These are phyloP conservation scores for Cristatella mucedo DNA, from an alignment of 2,888 invertebrate species.

Conservation along the genomic window DNA sequence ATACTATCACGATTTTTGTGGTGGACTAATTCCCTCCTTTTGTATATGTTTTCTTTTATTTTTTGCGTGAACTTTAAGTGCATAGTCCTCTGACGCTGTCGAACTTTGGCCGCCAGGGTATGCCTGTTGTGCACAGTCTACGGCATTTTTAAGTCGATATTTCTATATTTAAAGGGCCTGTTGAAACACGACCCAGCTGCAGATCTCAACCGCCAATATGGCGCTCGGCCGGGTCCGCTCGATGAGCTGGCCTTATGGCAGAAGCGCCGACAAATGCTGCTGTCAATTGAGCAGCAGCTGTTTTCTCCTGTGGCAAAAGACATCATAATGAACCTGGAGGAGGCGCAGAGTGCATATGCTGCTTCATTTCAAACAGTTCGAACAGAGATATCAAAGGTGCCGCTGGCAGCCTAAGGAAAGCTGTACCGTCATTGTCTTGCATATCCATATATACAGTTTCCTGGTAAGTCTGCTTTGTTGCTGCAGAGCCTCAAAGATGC, in stretches of 20 bases:
- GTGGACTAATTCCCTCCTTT: too few relatives aligned
- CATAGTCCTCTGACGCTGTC: too few relatives aligned
- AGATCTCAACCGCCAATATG: slow-evolving; percentile 24
- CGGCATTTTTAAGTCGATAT: background rate
- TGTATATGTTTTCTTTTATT: too few relatives aligned
- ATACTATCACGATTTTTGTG: too few relatives aligned
- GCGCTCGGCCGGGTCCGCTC: slow-evolving; percentile 29
- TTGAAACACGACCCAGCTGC: slow-evolving; percentile 28
- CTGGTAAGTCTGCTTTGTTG: background rate
- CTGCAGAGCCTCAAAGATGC: slow-evolving; percentile 29
- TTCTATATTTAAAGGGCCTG: slow-evolving; percentile 20
- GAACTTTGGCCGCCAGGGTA: too few relatives aligned
- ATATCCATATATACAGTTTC: background rate
- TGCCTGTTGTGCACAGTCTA: background rate
- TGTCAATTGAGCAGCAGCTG: slow-evolving; percentile 31
- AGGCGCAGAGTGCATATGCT: slow-evolving; percentile 33
- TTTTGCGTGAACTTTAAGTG: too few relatives aligned
- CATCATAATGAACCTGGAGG: slow-evolving; percentile 33
- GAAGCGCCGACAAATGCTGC: slow-evolving; percentile 24
- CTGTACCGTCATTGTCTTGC: background rate
- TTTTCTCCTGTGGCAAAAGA: slow-evolving; percentile 32
- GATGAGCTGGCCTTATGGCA: slow-evolving; percentile 36
- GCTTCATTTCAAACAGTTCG: slow-evolving; percentile 28
- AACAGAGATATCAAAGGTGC: slow-evolving; percentile 31
- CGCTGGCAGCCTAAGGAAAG: slow-evolving; percentile 2